These are phyloP conservation scores for Hydrochoerus hydrochaeris DNA, from an alignment of 2,113 vertebrate genomes.

Conservation along the genomic window DNA sequence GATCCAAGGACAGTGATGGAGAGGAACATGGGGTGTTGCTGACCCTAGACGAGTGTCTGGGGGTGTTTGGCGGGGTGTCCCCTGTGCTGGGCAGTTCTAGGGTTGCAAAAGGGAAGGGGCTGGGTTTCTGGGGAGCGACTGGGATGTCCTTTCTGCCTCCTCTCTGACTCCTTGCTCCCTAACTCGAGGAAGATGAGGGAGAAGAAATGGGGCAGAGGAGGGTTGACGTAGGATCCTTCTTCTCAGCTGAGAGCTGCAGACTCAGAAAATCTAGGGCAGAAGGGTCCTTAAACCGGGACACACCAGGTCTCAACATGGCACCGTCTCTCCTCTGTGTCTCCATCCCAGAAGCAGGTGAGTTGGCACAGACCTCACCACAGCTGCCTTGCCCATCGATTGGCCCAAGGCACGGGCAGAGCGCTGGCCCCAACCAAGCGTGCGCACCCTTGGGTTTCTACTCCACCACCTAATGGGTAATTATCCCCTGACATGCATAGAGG, in stretches of 20 bases:
- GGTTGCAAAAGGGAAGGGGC: neutral
- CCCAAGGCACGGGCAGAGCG: neutral
- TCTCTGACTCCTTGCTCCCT: neutral
- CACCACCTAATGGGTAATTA: constrained; percentile 80
- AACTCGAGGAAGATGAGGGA: neutral
- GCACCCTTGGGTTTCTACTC: constrained; percentile 53
- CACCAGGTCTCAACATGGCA: neutral
- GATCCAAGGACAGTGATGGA: neutral
- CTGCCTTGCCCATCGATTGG: neutral
- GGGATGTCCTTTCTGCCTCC: neutral
- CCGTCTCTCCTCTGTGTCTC: neutral
- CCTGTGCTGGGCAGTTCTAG: neutral
- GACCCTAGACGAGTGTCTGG: neutral
- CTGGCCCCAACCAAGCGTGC: accelerated
- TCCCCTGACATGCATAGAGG: constrained; percentile 64
- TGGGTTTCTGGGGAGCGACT: neutral
- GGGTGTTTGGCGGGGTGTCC: neutral
- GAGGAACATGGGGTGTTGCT: neutral
- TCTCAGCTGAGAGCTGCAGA: neutral
- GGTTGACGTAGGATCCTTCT: neutral
- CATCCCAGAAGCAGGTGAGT: neutral
- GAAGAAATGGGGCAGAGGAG: neutral
- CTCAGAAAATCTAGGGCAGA: neutral
- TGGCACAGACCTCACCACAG: neutral
- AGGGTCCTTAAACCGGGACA: neutral